A percentile compares a stretch with the other conserved stretches of the same genome.
Evolutionary conservation across 2,888 invertebrate genomes (phyloP).

Genomic region (Augochlorella aurata): DNA sequence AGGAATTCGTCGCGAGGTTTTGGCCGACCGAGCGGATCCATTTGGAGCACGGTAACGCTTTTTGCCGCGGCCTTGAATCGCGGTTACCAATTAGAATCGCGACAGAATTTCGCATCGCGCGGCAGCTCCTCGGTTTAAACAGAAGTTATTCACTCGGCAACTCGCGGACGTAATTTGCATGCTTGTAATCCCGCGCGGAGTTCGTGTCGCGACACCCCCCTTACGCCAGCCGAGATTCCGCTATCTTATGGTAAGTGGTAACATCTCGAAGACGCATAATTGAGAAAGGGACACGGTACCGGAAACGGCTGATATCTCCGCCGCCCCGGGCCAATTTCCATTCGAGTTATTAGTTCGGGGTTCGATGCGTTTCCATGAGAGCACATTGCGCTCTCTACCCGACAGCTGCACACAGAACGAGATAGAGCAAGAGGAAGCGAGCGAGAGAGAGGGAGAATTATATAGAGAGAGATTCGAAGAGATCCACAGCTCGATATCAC

Average conservation of each 20-base stretch:
- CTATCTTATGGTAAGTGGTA: slow-evolving; percentile 44
- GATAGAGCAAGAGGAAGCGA: background rate
- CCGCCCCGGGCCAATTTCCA: slow-evolving; percentile 68
- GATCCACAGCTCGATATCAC: slow-evolving; percentile 40
- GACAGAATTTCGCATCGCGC: background rate
- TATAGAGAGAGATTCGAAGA: background rate
- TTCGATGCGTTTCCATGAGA: slow-evolving; percentile 45
- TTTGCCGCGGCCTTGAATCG: background rate
- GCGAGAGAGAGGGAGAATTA: background rate
- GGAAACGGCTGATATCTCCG: slow-evolving; percentile 53
- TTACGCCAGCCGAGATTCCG: slow-evolving; percentile 18
- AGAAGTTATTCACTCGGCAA: slow-evolving; percentile 16
- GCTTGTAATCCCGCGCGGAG: slow-evolving; percentile 33
- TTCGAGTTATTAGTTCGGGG: slow-evolving; percentile 69
- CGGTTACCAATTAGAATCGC: slow-evolving; percentile 1
- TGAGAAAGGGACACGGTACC: slow-evolving; percentile 55
- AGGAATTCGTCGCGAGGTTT: no score
- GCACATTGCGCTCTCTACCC: slow-evolving; percentile 23
- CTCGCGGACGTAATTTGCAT: slow-evolving; percentile 42
- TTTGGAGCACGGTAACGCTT: background rate
- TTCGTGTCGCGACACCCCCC: slow-evolving; percentile 23
- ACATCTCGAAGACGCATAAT: slow-evolving; percentile 60
- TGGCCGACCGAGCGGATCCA: no score
- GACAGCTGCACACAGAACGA: slow-evolving; percentile 36
- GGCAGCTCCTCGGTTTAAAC: background rate